Evolutionary conservation across 2,888 invertebrate species (phyloP).

Genomic region (Teleiodes luculella): DNA sequence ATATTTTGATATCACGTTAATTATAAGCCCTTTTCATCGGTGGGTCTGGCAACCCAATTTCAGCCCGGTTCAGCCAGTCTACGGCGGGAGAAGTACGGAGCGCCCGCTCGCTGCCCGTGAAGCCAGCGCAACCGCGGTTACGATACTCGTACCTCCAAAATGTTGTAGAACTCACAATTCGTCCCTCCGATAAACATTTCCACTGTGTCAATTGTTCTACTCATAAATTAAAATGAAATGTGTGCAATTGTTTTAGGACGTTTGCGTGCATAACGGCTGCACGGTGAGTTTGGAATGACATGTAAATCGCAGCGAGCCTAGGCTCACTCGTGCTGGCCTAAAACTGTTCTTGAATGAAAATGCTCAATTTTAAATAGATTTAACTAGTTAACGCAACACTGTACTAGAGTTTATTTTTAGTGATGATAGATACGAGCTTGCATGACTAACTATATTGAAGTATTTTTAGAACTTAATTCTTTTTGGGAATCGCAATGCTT

Average conservation of each 20-base stretch:
- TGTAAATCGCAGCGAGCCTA: slow-evolving; percentile 25
- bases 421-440: background rate
- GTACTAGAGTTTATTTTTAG: background rate
- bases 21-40: no score
- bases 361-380: no score
- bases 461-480: background rate
- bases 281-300: slow-evolving; percentile 44
- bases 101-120: background rate
- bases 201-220: slow-evolving; percentile 23
- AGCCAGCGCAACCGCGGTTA: background rate
- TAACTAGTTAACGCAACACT: no score
- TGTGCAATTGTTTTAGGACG: slow-evolving; percentile 11
- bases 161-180: background rate
- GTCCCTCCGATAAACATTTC: background rate
- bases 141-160: background rate
- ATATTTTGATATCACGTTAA: no score
- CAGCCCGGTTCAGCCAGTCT: background rate
- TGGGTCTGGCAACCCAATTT: background rate
- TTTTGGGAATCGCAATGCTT: background rate
- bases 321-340: background rate
- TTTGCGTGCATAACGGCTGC: slow-evolving; percentile 34
- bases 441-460: background rate
- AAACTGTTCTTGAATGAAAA: no score
- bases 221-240: background rate
- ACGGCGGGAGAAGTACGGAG: background rate